Conservation (phyloP, 2,797 vertebrate species). For the Polyboroides typus region DNA sequence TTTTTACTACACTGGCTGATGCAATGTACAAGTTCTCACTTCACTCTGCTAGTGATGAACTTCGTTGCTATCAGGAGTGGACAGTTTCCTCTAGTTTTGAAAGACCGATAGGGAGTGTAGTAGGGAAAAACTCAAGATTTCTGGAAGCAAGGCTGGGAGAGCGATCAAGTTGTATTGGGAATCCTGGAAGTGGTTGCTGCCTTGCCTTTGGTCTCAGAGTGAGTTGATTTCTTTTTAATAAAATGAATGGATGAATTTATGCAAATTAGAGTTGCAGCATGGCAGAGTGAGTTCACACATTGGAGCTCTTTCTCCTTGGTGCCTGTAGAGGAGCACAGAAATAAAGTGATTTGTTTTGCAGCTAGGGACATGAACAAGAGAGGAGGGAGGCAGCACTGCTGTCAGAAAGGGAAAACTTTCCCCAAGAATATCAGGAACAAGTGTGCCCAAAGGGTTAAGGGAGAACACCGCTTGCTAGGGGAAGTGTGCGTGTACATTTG, state of each 20-base stretch:
- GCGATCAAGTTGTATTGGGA: background rate
- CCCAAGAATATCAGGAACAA: background rate
- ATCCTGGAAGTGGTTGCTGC: background rate
- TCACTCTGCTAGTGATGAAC: background rate
- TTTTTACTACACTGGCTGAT: background rate
- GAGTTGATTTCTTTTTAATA: background rate
- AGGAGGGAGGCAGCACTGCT: background rate
- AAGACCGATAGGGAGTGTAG: background rate
- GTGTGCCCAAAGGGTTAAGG: conserved; percentile 43
- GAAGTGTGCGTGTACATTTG: conserved; percentile 48
- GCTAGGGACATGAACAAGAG: background rate
- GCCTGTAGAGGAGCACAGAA: background rate
- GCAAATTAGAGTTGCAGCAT: background rate
- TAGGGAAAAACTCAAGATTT: background rate
- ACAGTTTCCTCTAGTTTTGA: background rate
- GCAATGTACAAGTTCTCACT: background rate
- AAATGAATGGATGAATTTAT: background rate
- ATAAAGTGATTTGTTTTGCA: background rate
- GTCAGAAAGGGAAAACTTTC: background rate
- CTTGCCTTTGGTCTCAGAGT: background rate
- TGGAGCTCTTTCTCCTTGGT: background rate
- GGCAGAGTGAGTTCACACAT: background rate
- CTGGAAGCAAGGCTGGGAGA: background rate
- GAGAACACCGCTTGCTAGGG: conserved; percentile 23
- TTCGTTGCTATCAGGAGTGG: background rate